Base-by-base conservation (phyloP, 2,888 invertebrate genomes). In the Pheosia gnoma region DNA sequence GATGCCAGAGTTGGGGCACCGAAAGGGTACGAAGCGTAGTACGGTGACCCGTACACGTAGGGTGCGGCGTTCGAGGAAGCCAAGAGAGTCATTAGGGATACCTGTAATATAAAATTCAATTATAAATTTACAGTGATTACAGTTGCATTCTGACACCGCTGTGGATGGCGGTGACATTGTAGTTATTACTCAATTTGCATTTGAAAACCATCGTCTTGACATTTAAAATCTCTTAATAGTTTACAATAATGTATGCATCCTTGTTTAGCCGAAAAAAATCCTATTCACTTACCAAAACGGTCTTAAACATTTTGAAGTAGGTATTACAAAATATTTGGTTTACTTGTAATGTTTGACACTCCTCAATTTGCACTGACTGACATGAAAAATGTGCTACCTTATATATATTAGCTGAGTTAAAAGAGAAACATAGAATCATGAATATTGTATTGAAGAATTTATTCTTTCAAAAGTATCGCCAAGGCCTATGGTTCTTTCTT, bases 341-440 rank as follows among this genome's bases (percentile, higher is more conserved):
- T 60, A 71, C 69, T 69, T 77, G 76, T 74, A 78, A 58, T 59
- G 69, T 71, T 69, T 70, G 70, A 66, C 74, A 77, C 75, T 77
- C 25, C 25, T 71, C 67, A 70, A 69, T 77, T 79, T 77, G 74
- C 74, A 86, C 84, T 86, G 81, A 77, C 67, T 75, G 67, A 72
- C 70, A 73, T 72, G 74, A 79, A 81, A 79, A 71, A 75, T 79
- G 57, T 71, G 60, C 74, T 73, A 72, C 81, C 82, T 86, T 91
- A 87, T 91, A 90, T 90, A 90, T 88, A n/a, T 84, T 84, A 66
- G 78, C 75, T 67, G 70, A 75, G 65, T 77, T 80, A 75, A 74
- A 82, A 82, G 73, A 79, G 78, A 80, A 81, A 82, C 74, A 76
- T 71, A 79, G 73, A 79, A 70, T 80, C 82, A 82, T 81, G 83